Conservation (phyloP, 2,797 vertebrate species). For the Falco concolor region DNA sequence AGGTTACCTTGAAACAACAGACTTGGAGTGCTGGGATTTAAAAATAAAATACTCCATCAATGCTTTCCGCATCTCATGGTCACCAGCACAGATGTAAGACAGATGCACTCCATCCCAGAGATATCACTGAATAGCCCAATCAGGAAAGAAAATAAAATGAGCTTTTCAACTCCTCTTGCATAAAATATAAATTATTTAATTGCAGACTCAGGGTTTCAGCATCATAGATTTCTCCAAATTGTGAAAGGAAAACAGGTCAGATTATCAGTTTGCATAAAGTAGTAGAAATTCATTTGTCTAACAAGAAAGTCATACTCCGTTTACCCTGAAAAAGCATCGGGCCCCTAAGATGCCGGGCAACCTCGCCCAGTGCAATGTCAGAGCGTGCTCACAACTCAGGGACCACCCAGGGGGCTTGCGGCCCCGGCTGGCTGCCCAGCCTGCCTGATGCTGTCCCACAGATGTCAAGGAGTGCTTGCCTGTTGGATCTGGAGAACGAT, state of each 20-base stretch:
- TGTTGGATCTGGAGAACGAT: not conserved
- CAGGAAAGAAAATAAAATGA: slow-evolving; percentile 16
- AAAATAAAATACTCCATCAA: slow-evolving; percentile 65
- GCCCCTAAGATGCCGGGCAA: not conserved
- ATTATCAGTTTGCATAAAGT: not conserved
- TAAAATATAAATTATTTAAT: slow-evolving; percentile 56
- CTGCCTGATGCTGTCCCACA: not conserved
- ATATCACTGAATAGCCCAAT: slow-evolving; percentile 65
- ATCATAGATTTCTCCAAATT: not conserved
- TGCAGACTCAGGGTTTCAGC: slow-evolving; percentile 15
- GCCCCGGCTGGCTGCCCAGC: not conserved
- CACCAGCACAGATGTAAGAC: slow-evolving; percentile 50
- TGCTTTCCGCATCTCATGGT: slow-evolving; percentile 11
- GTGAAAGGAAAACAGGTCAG: not conserved
- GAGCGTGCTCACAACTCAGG: not conserved
- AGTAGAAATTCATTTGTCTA: not conserved
- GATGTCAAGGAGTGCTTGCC: fast-evolving
- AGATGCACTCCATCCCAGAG: slow-evolving; percentile 27
- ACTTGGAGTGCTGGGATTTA: slow-evolving; percentile 43
- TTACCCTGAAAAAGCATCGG: not conserved
- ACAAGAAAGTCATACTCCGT: not conserved
- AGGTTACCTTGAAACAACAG: slow-evolving; percentile 62
- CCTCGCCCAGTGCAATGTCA: not conserved
- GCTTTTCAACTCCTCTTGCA: slow-evolving; percentile 54
- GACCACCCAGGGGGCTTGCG: fast-evolving